A percentile compares a stretch with the other conserved stretches of the same genome.
Evolutionary conservation across 2,888 invertebrate genomes (phyloP).

Genomic region (Phoenoteleia sp.): DNA sequence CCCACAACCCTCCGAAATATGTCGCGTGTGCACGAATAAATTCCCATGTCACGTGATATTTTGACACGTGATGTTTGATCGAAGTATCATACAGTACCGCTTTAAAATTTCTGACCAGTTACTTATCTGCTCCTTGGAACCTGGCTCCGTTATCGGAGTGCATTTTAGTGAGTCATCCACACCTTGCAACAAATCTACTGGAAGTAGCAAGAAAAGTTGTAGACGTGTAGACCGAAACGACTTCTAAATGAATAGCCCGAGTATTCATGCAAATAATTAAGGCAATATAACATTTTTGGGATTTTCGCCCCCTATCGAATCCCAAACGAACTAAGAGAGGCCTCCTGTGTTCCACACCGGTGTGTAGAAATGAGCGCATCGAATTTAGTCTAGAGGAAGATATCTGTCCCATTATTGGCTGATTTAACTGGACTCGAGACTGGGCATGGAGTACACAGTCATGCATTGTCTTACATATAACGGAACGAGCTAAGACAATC

Average conservation of each 20-base stretch:
- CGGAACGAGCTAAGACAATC: not conserved
- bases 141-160: not conserved
- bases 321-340: not conserved
- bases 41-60: too few species aligned
- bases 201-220: not conserved
- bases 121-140: too few species aligned
- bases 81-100: too few species aligned
- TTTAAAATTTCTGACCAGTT: not conserved
- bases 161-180: not conserved
- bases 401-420: not conserved
- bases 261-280: not conserved
- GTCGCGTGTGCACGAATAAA: too few species aligned
- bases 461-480: too few species aligned
- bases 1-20: too few species aligned
- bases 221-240: not conserved
- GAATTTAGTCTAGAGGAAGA: not conserved
- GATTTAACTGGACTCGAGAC: not conserved
- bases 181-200: not conserved
- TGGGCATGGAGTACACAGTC: too few species aligned
- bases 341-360: slow-evolving; percentile 5
- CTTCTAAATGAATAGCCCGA: not conserved
- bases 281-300: slow-evolving; percentile 4
- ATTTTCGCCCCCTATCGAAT: not conserved
- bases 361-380: too few species aligned
- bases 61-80: too few species aligned